These are phyloP conservation scores for Pseudococcus longispinus DNA, from an alignment of 2,888 invertebrate species.

Conservation along the genomic window DNA sequence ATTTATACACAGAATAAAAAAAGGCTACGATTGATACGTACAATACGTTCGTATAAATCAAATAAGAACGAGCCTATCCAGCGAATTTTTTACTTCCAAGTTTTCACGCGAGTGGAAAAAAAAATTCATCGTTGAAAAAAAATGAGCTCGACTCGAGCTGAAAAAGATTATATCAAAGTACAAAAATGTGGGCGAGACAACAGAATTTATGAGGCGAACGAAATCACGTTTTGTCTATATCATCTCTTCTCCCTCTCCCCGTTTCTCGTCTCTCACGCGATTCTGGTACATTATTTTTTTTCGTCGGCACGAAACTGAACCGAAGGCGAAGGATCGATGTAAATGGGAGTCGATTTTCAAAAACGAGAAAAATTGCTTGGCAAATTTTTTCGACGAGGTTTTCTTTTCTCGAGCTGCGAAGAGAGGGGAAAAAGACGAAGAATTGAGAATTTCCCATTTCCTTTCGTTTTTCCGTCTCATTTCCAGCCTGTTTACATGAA, in stretches of 20 bases:
- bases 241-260: background rate
- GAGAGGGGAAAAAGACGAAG: background rate
- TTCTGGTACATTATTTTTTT: background rate
- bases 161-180: background rate
- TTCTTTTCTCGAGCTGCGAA: background rate
- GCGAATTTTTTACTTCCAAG: background rate
- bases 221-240: background rate
- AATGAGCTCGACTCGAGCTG: background rate
- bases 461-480: background rate
- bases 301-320: background rate
- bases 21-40: background rate
- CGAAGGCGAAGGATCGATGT: background rate
- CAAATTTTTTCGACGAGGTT: background rate
- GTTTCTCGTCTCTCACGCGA: background rate
- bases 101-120: background rate
- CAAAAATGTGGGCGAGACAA: background rate
- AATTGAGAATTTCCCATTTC: background rate
- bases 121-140: background rate
- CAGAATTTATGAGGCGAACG: background rate
- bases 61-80: background rate
- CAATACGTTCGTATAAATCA: background rate
- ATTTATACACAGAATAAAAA: background rate
- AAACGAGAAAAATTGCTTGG: background rate
- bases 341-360: background rate
- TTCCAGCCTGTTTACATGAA: background rate